Evolutionary conservation across 1,140 invertebrate genomes (phyloP).

Genomic region (Pinna nobilis): DNA sequence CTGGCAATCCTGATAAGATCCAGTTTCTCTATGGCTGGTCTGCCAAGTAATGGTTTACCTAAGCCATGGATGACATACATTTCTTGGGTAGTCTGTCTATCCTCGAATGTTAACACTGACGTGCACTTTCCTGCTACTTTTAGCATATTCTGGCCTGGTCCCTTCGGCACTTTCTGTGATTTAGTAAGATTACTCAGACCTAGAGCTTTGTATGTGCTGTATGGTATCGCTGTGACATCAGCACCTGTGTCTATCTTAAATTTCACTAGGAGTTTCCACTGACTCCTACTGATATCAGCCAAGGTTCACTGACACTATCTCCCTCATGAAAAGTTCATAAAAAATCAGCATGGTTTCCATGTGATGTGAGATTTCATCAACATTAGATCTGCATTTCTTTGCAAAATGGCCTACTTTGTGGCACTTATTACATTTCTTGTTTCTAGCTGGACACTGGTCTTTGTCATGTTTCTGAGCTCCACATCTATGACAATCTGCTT

Average conservation of each 20-base stretch:
- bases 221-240: constrained; percentile 33
- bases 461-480: not conserved
- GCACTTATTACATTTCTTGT: constrained; percentile 6
- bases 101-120: not conserved
- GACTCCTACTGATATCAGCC: not conserved
- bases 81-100: not conserved
- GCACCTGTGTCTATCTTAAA: constrained; percentile 43
- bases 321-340: constrained; percentile 8
- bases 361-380: not conserved
- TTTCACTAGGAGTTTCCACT: not conserved
- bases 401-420: constrained; percentile 14
- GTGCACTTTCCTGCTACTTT: constrained; percentile 29
- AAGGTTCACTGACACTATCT: too few species aligned
- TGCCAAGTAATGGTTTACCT: constrained; percentile 9
- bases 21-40: constrained; percentile 26
- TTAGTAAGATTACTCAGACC: constrained; percentile 1
- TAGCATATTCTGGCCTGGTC: constrained; percentile 24
- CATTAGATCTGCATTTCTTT: constrained; percentile 1
- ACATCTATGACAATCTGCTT: constrained; percentile 14
- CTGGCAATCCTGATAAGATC: constrained; percentile 2
- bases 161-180: constrained; percentile 15
- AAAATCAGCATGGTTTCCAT: constrained; percentile 9
- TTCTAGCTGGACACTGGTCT: constrained; percentile 12
- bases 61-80: constrained; percentile 23
- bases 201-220: constrained; percentile 3